These are phyloP conservation scores for Plagodis pulveraria DNA, from an alignment of 2,888 invertebrate genomes.

Conservation along the genomic window DNA sequence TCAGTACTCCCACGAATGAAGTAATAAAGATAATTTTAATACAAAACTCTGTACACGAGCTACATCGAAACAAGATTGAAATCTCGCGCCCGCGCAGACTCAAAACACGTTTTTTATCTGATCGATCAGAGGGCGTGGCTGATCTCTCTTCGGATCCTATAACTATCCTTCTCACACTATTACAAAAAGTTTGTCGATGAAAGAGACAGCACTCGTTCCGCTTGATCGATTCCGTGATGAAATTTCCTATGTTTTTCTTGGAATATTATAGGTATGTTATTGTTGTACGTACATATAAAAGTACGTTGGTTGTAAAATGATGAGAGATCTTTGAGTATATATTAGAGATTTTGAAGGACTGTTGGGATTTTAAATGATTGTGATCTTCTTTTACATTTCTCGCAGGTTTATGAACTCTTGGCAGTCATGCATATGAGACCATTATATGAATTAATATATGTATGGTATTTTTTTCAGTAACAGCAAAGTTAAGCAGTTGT, in stretches of 20 bases:
- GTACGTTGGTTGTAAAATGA: constrained; percentile 15
- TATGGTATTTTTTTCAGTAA: too few species aligned
- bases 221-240: constrained; percentile 65
- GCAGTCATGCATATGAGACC: background rate
- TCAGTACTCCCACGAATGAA: constrained; percentile 69
- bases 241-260: constrained; percentile 50
- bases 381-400: constrained; percentile 31
- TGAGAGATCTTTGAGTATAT: constrained; percentile 9
- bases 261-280: constrained; percentile 30
- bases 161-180: constrained; percentile 51
- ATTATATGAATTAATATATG: too few species aligned
- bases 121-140: constrained; percentile 77
- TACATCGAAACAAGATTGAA: constrained; percentile 64
- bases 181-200: constrained; percentile 36
- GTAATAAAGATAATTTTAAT: constrained; percentile 79
- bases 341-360: constrained; percentile 13
- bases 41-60: constrained; percentile 64
- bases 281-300: constrained; percentile 22
- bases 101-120: constrained; percentile 72
- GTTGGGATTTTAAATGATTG: constrained; percentile 11
- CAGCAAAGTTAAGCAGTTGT: too few species aligned
- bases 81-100: constrained; percentile 61
- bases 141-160: constrained; percentile 51
- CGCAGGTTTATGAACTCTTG: constrained; percentile 18
- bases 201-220: constrained; percentile 59